Evolutionary conservation across 2,113 vertebrate species (phyloP).

Genomic region (Carlito syrichta): DNA sequence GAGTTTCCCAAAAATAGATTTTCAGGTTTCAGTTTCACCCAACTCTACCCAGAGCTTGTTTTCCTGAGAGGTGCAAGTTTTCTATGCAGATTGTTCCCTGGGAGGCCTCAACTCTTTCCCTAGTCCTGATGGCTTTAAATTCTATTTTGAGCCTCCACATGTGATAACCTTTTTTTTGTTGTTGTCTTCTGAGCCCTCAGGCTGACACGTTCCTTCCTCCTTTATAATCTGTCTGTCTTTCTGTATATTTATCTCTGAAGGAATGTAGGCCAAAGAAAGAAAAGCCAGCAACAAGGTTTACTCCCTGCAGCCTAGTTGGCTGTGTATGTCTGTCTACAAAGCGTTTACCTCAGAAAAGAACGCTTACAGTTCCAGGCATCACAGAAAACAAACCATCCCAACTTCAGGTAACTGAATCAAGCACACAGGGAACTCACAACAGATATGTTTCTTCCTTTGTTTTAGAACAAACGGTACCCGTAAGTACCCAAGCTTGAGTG

Average conservation of each 20-base stretch:
- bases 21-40: background rate
- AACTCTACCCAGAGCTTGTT: background rate
- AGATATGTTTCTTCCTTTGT: slow-evolving; percentile 60
- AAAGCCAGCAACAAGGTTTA: background rate
- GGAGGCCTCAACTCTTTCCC: background rate
- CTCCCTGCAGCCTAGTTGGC: background rate
- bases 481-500: background rate
- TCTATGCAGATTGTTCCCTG: background rate
- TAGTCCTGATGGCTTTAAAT: background rate
- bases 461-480: slow-evolving; percentile 49
- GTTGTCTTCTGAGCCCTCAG: background rate
- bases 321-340: too few relatives aligned
- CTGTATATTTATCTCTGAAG: slow-evolving; percentile 45
- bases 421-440: background rate
- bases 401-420: background rate
- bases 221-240: slow-evolving; percentile 43
- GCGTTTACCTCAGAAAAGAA: too few relatives aligned
- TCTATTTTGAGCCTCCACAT: slow-evolving; percentile 36
- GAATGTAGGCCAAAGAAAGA: slow-evolving; percentile 29
- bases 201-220: slow-evolving; percentile 27
- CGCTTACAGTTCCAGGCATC: too few relatives aligned
- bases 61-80: background rate
- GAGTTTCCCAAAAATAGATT: background rate
- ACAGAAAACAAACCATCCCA: slow-evolving; percentile 5
- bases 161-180: slow-evolving; percentile 4